These are phyloP conservation scores for Charanyca ferruginea DNA, from an alignment of 2,888 invertebrate genomes.

Conservation along the genomic window DNA sequence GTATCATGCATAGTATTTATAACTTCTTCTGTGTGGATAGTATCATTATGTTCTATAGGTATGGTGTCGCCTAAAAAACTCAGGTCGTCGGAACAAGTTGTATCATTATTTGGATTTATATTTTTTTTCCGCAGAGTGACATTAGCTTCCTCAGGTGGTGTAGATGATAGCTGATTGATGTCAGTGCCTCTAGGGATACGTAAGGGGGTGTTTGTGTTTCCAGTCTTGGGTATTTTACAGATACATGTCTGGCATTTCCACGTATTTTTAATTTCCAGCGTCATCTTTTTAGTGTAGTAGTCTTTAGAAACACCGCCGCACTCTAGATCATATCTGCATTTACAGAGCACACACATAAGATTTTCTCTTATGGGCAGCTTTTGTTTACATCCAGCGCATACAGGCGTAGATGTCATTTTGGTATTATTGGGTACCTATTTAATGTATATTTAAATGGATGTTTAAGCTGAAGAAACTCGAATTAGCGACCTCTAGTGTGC, in stretches of 20 bases:
- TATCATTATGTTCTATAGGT: background rate
- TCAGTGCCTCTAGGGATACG: background rate
- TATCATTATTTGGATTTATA: constrained; percentile 1
- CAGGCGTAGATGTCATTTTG: constrained; percentile 3
- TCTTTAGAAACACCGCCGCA: too few species aligned
- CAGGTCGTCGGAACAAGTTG: constrained; percentile 3
- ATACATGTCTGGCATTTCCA: constrained; percentile 30
- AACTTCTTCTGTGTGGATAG: background rate
- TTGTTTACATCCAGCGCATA: constrained; percentile 26
- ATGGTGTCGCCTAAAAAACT: constrained; percentile 20
- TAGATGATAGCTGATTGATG: background rate
- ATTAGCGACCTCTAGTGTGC: background rate
- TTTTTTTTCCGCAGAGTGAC: constrained; percentile 8
- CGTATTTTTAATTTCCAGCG: constrained; percentile 9
- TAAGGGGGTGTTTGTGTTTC: constrained; percentile 21
- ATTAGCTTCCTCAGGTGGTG: too few species aligned
- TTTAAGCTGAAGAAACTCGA: background rate
- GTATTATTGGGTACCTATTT: too few species aligned
- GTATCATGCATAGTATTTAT: background rate
- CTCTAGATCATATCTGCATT: too few species aligned
- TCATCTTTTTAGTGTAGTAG: too few species aligned
- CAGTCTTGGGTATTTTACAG: constrained; percentile 29
- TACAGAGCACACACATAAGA: constrained; percentile 14
- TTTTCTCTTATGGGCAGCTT: constrained; percentile 24
- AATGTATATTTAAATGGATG: too few species aligned